A percentile compares a stretch with the other conserved stretches of the same genome.
Conservation (phyloP, 2,888 invertebrate genomes). For the Thymelicus sylvestris region DNA sequence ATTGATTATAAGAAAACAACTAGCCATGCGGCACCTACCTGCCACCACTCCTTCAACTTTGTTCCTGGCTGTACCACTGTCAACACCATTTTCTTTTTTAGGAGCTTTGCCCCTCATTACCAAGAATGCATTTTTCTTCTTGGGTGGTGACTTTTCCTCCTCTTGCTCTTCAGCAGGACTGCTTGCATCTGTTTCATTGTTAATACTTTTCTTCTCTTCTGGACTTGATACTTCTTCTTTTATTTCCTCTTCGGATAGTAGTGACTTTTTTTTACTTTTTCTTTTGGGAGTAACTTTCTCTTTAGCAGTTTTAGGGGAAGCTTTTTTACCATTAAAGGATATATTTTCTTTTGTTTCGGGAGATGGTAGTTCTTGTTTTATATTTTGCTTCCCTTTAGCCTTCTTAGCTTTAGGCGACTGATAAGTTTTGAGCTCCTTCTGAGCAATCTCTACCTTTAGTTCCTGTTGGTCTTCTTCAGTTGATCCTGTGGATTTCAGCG, state of each 20-base stretch:
- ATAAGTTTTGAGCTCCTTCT: constrained; percentile 59
- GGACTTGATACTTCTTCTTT: not conserved
- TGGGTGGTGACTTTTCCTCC: constrained; percentile 15
- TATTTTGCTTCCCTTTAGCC: constrained; percentile 43
- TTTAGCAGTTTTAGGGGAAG: constrained; percentile 33
- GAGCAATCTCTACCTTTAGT: constrained; percentile 53
- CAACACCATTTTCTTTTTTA: constrained; percentile 35
- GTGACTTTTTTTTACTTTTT: not conserved
- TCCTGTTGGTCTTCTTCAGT: constrained; percentile 45
- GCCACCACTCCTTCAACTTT: constrained; percentile 47
- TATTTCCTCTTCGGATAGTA: not conserved
- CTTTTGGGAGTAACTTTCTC: constrained; percentile 31
- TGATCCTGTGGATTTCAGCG: constrained; percentile 12
- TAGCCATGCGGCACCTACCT: constrained; percentile 48
- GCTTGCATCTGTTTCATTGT: not conserved
- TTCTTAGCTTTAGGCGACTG: constrained; percentile 63
- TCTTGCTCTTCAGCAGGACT: constrained; percentile 13
- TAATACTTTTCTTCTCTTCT: constrained; percentile 11
- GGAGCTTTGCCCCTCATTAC: constrained; percentile 28
- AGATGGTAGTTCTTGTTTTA: constrained; percentile 38
- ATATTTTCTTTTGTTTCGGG: constrained; percentile 41
- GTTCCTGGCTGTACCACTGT: constrained; percentile 35
- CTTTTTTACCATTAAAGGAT: constrained; percentile 33
- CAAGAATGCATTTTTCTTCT: constrained; percentile 24
- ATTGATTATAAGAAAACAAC: too few species aligned